Evolutionary conservation across 1,140 invertebrate species (phyloP).

Genomic region (Aphelenchoides fujianensis): DNA sequence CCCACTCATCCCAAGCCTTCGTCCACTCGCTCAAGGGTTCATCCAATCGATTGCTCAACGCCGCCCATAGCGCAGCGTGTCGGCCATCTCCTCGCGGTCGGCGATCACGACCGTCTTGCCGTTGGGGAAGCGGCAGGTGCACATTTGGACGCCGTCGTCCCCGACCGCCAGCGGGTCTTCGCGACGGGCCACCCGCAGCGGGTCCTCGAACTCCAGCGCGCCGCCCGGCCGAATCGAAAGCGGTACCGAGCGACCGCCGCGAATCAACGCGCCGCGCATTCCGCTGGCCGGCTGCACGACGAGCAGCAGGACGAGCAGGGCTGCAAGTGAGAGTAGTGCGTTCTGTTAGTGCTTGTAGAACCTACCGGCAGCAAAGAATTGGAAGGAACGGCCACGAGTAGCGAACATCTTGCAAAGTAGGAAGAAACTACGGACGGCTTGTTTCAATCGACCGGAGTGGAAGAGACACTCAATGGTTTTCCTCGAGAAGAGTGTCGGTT

Average conservation of each 20-base stretch:
- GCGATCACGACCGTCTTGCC: not conserved
- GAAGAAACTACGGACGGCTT: no score
- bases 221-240: not conserved
- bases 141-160: not conserved
- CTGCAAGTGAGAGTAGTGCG: no score
- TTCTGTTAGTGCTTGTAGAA: no score
- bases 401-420: no score
- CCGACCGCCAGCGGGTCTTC: not conserved
- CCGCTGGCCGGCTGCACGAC: not conserved
- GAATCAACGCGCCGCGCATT: slow-evolving; percentile 9
- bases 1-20: not conserved
- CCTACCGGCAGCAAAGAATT: no score
- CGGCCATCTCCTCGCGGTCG: not conserved
- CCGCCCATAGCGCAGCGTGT: not conserved
- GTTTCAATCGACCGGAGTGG: no score
- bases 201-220: not conserved
- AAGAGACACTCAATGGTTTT: no score
- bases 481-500: no score
- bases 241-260: not conserved
- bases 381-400: no score
- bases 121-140: slow-evolving; percentile 5
- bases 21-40: not conserved
- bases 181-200: not conserved
- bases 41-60: not conserved
- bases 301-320: not conserved